phyloP scores from a whole-genome alignment of 1,140 invertebrate species.

The Drosophila lacteicornis region DNA sequence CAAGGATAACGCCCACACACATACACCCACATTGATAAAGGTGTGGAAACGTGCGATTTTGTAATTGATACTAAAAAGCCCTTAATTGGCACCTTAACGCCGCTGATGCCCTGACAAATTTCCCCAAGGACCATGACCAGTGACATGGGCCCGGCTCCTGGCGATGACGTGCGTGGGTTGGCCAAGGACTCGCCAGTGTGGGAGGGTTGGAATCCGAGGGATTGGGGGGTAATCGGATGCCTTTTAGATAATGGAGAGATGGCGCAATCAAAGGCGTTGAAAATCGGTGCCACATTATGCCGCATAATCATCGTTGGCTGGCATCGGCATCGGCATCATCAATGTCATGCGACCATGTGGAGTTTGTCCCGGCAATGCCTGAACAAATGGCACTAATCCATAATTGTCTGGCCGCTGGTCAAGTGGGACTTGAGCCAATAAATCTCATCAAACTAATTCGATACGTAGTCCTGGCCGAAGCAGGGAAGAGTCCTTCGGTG shows the following conservation, averaged over 20 bases:
- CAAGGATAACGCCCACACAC: conserved; percentile 20
- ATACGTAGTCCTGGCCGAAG: conserved; percentile 47
- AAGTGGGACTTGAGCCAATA: conserved; percentile 83
- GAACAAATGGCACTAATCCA: conserved; percentile 84
- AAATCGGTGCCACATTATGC: conserved; percentile 75
- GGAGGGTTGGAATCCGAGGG: conserved; percentile 16
- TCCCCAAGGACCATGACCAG: conserved; percentile 82
- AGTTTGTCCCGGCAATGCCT: conserved; percentile 14
- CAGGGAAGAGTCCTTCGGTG: conserved; percentile 9
- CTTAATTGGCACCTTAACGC: conserved; percentile 85
- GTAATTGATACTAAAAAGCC: conserved; percentile 85
- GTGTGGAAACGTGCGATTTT: conserved; percentile 84
- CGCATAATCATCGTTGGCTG: conserved; percentile 55
- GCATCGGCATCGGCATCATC: conserved; percentile 5
- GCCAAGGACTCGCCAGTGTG: conserved; percentile 37
- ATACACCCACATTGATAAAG: conserved; percentile 61
- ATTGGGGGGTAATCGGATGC: conserved; percentile 65
- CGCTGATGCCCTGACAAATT: conserved; percentile 84
- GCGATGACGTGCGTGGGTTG: conserved; percentile 74
- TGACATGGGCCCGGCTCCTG: conserved; percentile 40
- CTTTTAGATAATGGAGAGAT: conserved; percentile 72
- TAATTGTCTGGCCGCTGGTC: conserved; percentile 81
- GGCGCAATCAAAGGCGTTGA: conserved; percentile 47
- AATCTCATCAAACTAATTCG: conserved; percentile 84
- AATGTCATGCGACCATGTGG: conserved; percentile 49